Evolutionary conservation across 2,888 invertebrate species (phyloP), one percentile per base, ranked within the genome.

Genomic region (Hartigia nigra): DNA sequence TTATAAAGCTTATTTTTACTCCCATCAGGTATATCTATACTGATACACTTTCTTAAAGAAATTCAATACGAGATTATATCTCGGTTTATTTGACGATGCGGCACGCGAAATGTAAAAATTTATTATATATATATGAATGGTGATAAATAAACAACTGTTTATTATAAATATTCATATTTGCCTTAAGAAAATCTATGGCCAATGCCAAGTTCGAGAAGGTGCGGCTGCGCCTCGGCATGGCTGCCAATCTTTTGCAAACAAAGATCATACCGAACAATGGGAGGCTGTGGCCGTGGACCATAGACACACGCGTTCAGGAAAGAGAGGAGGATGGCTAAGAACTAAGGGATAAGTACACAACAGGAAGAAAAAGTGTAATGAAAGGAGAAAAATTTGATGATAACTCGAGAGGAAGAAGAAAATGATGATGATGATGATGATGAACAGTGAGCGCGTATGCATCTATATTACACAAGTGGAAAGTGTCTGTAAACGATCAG

Each of bases 191-290:
- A 55, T 55, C 23, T 55, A 2, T 55, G 9, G 5, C 55, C 55
- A 23, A 55, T 55, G 55, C 55, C 55, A 55, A 55, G 55, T 55
- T 23, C 55, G 55, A 55, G 55, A 55, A 55, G 55, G 55, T 55
- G 55, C 55, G 55, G 55, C 9, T 55, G 55, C 5, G 55, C 55
- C 55, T 55, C 23, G 55, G 55, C 55, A 55, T 23, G 55, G 55
- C 55, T 55, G 55, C 55, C 55, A 55, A 55, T 23, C 70, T 74
- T 75, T 76, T 77, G 34, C 75, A 78, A 79, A 76, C 77, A 79
- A 78, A 83, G 80, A 81, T 81, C 79, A 82, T 77, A 80, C 81
- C 78, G 81, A 82, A 84, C 83, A 84, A 84, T 84, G 79, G 81
- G 77, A 80, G 79, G 81, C 76, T 82, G 82, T 80, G 83, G 82